Evolutionary conservation across 2,797 vertebrate genomes (phyloP), one percentile per base, ranked within the genome.

Genomic region (Enteromius afrohamiltoni): DNA sequence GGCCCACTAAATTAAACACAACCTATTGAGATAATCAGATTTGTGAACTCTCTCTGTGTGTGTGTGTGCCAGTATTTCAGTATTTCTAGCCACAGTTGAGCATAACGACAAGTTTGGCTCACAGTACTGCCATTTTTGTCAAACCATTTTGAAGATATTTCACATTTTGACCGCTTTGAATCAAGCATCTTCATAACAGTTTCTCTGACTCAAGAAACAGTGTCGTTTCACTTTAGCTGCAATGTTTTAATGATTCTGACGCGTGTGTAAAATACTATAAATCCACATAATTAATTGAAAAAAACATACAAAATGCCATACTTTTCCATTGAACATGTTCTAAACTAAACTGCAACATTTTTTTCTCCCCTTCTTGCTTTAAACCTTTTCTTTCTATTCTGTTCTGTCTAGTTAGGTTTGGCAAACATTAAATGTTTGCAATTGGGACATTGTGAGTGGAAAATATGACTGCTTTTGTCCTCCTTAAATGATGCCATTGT

Each of bases 381-480:
- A 5, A 16, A 37, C 14, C 29, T 40, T 10, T 51, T 64, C 5
- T 29, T 47, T 42, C 42, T 49, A 58, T 23, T 23, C 2, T 82
- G 8, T 42, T 42, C 40, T 82, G 80, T 65, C 45, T 53, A 51
- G 31, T 79, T 70, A 13, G 75, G 13, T 71, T 84, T 82, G 60
- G 69, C 53, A 64, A 67, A 26, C 37, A 53, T 75, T 26, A 80
- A 80, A 37, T 70, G 21, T 77, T 68, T 55, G 40, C 31, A 40
- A 3, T 49, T 71, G 26, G 79, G 71, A 84, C 69, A 77, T 78
- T 73, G 67, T 47, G 34, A 80, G 84, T 76, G 87, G 85, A 90
- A 90, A 91, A 87, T 86, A 77, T 87, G 84, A 87, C 84, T 79
- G 74, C 67, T 77, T 89, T 88, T 85, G 85, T 87, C 79, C 84